phyloP scores from a whole-genome alignment of 1,140 invertebrate genomes.

The Drosophila melanogaster region DNA sequence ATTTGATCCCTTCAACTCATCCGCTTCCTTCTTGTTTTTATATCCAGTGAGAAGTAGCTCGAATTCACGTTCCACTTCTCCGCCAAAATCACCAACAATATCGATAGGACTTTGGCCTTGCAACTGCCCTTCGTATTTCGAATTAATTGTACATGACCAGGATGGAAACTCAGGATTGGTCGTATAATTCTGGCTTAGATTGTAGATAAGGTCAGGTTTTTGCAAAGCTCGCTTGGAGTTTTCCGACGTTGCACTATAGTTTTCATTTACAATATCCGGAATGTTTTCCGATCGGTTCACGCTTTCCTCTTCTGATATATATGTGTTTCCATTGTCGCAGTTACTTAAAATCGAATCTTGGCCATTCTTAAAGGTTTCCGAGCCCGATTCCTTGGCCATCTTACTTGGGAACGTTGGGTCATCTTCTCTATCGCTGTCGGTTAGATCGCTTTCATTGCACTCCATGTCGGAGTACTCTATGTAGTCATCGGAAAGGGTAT shows the following conservation, averaged over 20 bases:
- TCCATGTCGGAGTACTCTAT: slow-evolving; percentile 51
- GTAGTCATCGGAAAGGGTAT: slow-evolving; percentile 74
- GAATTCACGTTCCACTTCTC: slow-evolving; percentile 43
- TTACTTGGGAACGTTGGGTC: slow-evolving; percentile 16
- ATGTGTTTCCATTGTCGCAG: slow-evolving; percentile 28
- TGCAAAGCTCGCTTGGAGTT: slow-evolving; percentile 1
- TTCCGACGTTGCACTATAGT: slow-evolving; percentile 10
- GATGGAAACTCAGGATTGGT: slow-evolving; percentile 7
- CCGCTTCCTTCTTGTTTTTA: slow-evolving; percentile 85
- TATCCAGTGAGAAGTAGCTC: slow-evolving; percentile 87
- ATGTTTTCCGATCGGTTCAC: slow-evolving; percentile 11
- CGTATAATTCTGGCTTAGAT: slow-evolving; percentile 22
- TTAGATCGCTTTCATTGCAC: slow-evolving; percentile 56
- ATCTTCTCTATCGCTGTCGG: slow-evolving; percentile 36
- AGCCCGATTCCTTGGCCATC: neutral
- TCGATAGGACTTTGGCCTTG: slow-evolving; percentile 22
- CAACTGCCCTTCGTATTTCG: slow-evolving; percentile 22
- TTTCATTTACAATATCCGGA: slow-evolving; percentile 43
- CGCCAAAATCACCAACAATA: slow-evolving; percentile 46
- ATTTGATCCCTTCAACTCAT: slow-evolving; percentile 76
- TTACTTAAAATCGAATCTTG: slow-evolving; percentile 5
- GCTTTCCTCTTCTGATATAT: neutral
- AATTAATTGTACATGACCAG: slow-evolving; percentile 21
- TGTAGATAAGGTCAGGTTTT: slow-evolving; percentile 38
- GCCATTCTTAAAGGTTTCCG: slow-evolving; percentile 3